Conservation (phyloP, 2,797 vertebrate species). For the Diceros bicornis region DNA sequence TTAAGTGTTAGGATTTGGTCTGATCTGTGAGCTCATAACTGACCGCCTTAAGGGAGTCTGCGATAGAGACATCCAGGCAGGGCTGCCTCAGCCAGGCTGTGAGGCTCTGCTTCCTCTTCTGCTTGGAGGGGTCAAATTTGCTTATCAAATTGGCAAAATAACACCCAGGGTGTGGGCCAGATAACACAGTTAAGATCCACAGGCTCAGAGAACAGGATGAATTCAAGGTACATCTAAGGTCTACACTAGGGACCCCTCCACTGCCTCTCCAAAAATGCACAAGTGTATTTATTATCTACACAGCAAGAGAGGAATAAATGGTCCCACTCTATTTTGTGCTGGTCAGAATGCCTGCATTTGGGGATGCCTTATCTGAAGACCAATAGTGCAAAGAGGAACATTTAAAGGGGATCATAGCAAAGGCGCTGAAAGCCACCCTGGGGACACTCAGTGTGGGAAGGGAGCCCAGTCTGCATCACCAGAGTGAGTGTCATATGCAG, state of each 20-base stretch:
- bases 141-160: slow-evolving; percentile 33
- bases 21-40: not conserved
- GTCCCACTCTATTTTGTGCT: not conserved
- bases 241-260: not conserved
- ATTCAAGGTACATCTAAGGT: not conserved
- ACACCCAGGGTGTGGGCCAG: not conserved
- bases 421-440: not conserved
- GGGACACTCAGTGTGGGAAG: not conserved
- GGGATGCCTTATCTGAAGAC: not conserved
- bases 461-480: not conserved
- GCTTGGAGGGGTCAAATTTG: not conserved
- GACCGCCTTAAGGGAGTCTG: not conserved
- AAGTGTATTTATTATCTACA: not conserved
- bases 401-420: not conserved
- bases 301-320: not conserved
- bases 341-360: not conserved
- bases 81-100: not conserved
- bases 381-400: not conserved
- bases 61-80: not conserved
- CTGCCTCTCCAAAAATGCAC: not conserved
- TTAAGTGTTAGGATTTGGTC: not conserved
- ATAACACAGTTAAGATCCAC: not conserved
- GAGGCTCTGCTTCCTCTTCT: not conserved
- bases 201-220: not conserved
- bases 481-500: accelerated